A percentile compares a stretch with the other conserved stretches of the same genome.
These are phyloP conservation scores for Salvelinus alpinus DNA, from an alignment of 2,113 vertebrate genomes.

Conservation along the genomic window DNA sequence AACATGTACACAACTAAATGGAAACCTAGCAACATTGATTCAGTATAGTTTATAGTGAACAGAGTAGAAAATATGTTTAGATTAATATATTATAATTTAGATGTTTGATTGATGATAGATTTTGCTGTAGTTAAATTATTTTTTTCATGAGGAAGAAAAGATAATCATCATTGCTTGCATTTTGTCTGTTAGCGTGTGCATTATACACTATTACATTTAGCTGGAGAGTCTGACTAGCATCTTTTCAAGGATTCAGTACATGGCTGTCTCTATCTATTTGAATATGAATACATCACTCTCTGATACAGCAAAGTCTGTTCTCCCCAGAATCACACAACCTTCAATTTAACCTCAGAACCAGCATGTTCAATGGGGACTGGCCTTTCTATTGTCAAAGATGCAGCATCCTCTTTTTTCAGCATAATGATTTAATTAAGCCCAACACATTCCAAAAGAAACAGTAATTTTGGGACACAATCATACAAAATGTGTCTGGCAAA, in stretches of 20 bases:
- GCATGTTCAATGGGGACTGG: constrained; percentile 69
- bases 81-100: neutral
- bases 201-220: constrained; percentile 43
- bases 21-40: neutral
- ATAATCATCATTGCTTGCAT: constrained; percentile 15
- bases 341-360: constrained; percentile 77
- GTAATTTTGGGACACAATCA: constrained; percentile 75
- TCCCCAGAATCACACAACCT: constrained; percentile 69
- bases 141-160: neutral
- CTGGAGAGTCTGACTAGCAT: constrained; percentile 29
- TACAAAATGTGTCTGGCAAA: constrained; percentile 76
- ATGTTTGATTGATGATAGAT: neutral
- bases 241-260: constrained; percentile 21
- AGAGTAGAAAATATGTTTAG: neutral
- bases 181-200: constrained; percentile 27
- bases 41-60: neutral
- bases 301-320: constrained; percentile 59
- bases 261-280: constrained; percentile 60
- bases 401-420: constrained; percentile 72
- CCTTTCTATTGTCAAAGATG: constrained; percentile 74
- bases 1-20: neutral
- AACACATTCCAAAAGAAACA: constrained; percentile 74
- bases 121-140: too few species aligned
- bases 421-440: constrained; percentile 78
- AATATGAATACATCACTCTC: constrained; percentile 65